Base-by-base conservation (phyloP, 30 jellyfish, hydroid and myxozoan species). In the Aurelia aurita complex sp. Pacific region DNA sequence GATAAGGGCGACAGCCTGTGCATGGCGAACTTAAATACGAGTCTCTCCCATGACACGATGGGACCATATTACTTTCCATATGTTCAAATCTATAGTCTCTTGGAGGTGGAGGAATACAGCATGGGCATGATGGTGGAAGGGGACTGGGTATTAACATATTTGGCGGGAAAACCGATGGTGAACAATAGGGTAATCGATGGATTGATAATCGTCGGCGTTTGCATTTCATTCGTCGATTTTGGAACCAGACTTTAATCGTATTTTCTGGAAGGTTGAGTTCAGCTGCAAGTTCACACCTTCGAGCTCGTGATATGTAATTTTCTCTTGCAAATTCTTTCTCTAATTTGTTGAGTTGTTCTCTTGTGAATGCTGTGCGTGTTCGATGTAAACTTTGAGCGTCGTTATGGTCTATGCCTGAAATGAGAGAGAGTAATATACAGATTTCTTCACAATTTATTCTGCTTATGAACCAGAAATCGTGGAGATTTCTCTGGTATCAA, bases 161-260 rank as follows among this genome's bases (percentile, higher is more conserved):
- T 14, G 91, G 97, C 8, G 91, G 89, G 64, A 79, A 79, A 40
- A 87, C 67, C 18, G 86, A 64, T 1, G 91, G 97, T 35, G 97
- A 73, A 54, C 89, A 88, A 61, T 74, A 74, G 23, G 91, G 97
- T 38, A 88, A 54, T 12, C 97, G 91, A 64, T 80, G 92, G 62
- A 88, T 67, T 19, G 97, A 79, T 46, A 88, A 59, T 36, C 97
- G 46, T 72, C 97, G 75, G 10, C 97, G 69, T 73, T 88, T 88
- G 85, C 97, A 88, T 88, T 88, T 88, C 97, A 88, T 88, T 55
- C 97, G 52, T 53, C 95, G 76, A 71, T 90, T 90, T 85, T 90
- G 97, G 61, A 84, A 90, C 97, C 97, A 90, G 14, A 90, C 97
- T 78, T 90, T 90, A 2, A 90, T 90, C 57, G 97, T 90, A 60